Evolutionary conservation across 2,888 invertebrate species (phyloP).

Genomic region (Syrphus vitripennis): DNA sequence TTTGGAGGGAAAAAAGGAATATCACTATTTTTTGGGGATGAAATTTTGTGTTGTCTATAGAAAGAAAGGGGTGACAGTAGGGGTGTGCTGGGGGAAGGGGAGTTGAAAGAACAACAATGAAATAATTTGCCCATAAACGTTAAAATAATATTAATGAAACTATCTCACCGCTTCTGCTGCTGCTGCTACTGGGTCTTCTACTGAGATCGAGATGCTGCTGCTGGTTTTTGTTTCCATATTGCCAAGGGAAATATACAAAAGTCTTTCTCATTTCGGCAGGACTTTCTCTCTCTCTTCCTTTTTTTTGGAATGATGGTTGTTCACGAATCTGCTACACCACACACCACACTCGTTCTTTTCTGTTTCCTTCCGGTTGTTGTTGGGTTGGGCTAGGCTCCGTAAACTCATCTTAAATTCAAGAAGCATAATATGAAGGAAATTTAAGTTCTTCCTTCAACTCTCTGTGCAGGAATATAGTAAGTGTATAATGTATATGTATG

Average conservation of each 20-base stretch:
- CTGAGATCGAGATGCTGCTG: neutral
- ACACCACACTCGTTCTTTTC: neutral
- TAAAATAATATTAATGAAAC: conserved; percentile 58
- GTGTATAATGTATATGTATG: neutral
- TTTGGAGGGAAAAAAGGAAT: neutral
- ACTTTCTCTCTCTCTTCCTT: neutral
- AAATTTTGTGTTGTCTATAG: neutral
- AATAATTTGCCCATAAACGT: conserved; percentile 53
- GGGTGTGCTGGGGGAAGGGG: neutral
- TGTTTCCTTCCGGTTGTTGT: neutral
- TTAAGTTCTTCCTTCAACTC: neutral
- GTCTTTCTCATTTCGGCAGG: conserved; percentile 22
- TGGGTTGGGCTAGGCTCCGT: neutral
- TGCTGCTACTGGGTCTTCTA: neutral
- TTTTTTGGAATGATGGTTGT: neutral
- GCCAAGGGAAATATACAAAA: conserved; percentile 48
- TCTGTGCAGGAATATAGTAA: neutral
- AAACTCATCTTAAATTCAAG: conserved; percentile 55
- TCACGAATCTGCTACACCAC: neutral
- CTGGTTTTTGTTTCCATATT: conserved; percentile 4
- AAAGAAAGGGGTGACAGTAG: neutral
- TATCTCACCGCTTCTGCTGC: conserved; percentile 5
- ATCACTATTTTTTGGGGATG: neutral
- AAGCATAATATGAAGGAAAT: conserved; percentile 36
- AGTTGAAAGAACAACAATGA: conserved; percentile 40